Percentiles rank a stretch among this genome's conserved stretches.
phyloP scores from a whole-genome alignment of 1,140 invertebrate genomes.

The Dolichoris vasculosae region DNA sequence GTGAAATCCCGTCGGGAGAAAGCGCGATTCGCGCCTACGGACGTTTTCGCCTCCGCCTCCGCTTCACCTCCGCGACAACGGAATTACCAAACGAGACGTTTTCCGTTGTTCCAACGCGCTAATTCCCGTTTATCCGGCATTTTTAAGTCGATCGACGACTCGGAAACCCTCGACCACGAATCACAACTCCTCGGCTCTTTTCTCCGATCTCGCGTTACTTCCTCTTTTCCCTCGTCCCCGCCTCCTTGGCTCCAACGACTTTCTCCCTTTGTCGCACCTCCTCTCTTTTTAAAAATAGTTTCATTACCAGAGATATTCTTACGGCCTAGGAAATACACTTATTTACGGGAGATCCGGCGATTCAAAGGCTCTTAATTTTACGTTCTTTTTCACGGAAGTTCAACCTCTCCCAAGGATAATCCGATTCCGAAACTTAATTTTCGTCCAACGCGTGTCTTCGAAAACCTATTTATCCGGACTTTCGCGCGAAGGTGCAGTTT shows the following conservation, averaged over 20 bases:
- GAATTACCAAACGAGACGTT: too few relatives aligned
- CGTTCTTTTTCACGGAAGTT: neutral
- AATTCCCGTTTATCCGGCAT: neutral
- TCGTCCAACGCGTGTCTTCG: too few relatives aligned
- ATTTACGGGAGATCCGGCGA: neutral
- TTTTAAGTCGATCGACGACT: neutral
- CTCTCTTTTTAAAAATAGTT: slow-evolving; percentile 10
- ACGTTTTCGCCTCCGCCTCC: too few relatives aligned
- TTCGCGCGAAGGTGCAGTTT: too few relatives aligned
- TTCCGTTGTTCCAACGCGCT: neutral
- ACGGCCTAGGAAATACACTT: neutral
- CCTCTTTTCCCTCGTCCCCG: neutral
- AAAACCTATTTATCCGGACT: too few relatives aligned
- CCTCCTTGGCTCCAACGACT: neutral
- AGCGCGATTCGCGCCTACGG: too few relatives aligned
- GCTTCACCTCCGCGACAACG: too few relatives aligned
- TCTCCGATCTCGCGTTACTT: neutral
- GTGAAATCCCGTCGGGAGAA: too few relatives aligned
- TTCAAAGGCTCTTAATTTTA: neutral
- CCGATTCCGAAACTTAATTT: neutral
- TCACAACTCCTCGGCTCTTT: neutral
- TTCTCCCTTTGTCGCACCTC: neutral
- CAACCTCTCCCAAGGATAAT: neutral
- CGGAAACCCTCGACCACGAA: neutral
- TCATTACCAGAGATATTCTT: neutral